Evolutionary conservation across 2,113 vertebrate species (phyloP), one percentile per base, ranked within the genome.

Genomic region (Labeo rohita): DNA sequence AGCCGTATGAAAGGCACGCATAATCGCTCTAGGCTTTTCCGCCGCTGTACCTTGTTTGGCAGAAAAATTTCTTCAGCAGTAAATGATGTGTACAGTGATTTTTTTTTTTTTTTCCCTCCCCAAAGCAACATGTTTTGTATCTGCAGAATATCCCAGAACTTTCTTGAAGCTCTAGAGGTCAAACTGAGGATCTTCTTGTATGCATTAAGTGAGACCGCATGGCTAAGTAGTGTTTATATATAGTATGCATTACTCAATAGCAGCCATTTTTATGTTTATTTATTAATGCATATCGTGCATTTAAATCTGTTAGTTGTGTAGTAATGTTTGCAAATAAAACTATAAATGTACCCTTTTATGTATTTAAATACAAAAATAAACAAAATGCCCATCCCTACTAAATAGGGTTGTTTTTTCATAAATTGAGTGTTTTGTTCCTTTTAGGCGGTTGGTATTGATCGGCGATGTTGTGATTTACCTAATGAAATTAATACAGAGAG

Each of bases 71-170:
- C 15, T 81, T 50, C 13, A 23, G 7, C 9, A 36, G 6, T 56
- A 79, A 59, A 59, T 63, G n/a, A 80, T 63, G 39, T 16, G 56
- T 80, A 47, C 39, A 23, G 2, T 77, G 75, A 63, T 18, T 61
- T 79, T 76, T 80, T 80, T 45, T 61, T 73, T 80, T 63, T 45
- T 80, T 4, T 2, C 28, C 28, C 28, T 2, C 28, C 78, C 8
- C 78, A 47, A 47, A 56, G 39, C 39, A 66, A 34, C 45, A 34
- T 34, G 36, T 63, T 39, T 45, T 63, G 61, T 65, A n/a, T 81
- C n/a, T 66, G 79, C 23, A 66, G 15, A 66, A 81, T 81, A 81
- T 66, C 39, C 13, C 47, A 49, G 59, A 80, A 34, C 3, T 39
- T 78, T 61, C n/a, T 18, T 49, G 15, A 56, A 1, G 0, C 52